Evolutionary conservation across 1,140 invertebrate genomes (phyloP), one percentile per base, ranked within the genome.

Genomic region (Cotesia chilonis): DNA sequence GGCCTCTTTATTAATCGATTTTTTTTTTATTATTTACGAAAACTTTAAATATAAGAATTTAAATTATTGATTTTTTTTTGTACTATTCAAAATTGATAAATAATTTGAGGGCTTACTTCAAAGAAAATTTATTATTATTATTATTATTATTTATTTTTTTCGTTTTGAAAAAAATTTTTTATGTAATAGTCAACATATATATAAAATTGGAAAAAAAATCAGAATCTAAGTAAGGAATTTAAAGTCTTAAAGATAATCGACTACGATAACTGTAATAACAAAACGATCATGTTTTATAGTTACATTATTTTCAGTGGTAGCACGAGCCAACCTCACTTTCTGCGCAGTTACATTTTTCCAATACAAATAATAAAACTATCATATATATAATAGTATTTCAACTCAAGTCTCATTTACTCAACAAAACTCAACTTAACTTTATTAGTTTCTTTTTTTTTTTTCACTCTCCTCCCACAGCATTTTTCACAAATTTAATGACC

Each of bases 1-100:
- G 82, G 79, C 83, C 79, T 72, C 78, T 77, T 80, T 84, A 80
- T 81, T 76, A 78, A 81, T 82, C 75, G 76, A 78, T 10, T 35
- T 41, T 9, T 9, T 41, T 5, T 7, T 41, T 41, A 41, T 41
- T 41, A 41, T 4, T 41, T 41, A 4, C 17, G 17, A 17, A 17
- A 17, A 17, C 17, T 17, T 17, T 17, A 1, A 17, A 17, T 17
- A 17, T 17, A 17, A 17, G 1, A 0, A 17, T 17, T 17, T 17
- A 0, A 17, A 17, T 17, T 17, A 0, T 17, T 17, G 17, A 17
- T 17, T 17, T 17, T 17, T 17, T 17, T 17, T 0, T 17, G 17
- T 17, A 17, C 17, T 0, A 17, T 17, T 17, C 17, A 17, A 17
- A 0, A 17, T 17, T 17, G 17, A 80, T 75, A 78, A 80, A 78